Evolutionary conservation across 2,797 vertebrate species (phyloP), one percentile per base, ranked within the genome.

Genomic region (Cynodonichthys magdalenae): DNA sequence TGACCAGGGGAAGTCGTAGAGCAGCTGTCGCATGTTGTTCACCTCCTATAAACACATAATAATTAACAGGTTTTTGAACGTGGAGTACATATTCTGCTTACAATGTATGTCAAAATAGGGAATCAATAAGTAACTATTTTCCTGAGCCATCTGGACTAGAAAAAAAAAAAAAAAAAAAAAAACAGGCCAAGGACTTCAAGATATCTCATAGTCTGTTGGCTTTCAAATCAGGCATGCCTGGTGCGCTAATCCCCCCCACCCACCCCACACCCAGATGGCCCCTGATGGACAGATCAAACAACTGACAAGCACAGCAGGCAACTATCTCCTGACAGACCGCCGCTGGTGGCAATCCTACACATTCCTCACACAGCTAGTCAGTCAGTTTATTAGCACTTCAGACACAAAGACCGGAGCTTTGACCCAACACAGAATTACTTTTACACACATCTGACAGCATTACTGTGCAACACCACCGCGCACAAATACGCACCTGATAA

Each of bases 1-100:
- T 0, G 93, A 93, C 96, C 96, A 98, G 53, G 95, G 95, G 75
- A 98, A 96, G 86, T 97, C 93, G 0, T 95, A 96, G 11, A 96
- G 92, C 88, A 95, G 92, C 84, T 95, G 93, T 5, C 92, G 92
- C 2, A 92, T 28, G 6, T 92, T 95, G 83, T 93, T 93, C 60
- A 88, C 85, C 85, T 96, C 95, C 96, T 98, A 67, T n/a, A 74
- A 65, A 76, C n/a, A 76, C n/a, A 53, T 4, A 57, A 6, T 17
- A 15, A 58, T 54, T 45, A 47, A 49, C 15, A 17, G 5, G 48
- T 36, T 39, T 55, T 45, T 49, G 20, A 12, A 34, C 15, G 56
- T 31, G 24, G n/a, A 6, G 63, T 46, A 15, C 45, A 15, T 60
- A 61, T 59, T 63, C 44, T 53, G 49, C 49, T 66, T 69, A 19